A percentile compares a stretch with the other conserved stretches of the same genome.
Conservation (phyloP, 2,113 vertebrate species). For the Otocyon megalotis region DNA sequence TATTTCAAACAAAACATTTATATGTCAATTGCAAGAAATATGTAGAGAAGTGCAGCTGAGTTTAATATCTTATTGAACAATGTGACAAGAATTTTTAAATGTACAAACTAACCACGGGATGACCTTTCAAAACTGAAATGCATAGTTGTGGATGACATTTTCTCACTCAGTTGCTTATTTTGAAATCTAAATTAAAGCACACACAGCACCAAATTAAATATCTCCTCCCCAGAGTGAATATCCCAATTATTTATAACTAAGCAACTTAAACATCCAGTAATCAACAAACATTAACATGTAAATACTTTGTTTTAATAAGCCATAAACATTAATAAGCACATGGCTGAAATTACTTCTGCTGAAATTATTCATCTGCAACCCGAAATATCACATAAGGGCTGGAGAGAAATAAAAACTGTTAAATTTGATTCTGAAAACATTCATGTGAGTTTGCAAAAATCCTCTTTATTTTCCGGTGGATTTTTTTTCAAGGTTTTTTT, state of each 20-base stretch:
- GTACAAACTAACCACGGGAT: constrained; percentile 71
- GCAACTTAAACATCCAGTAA: constrained; percentile 76
- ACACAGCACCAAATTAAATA: constrained; percentile 77
- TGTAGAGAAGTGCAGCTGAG: not conserved
- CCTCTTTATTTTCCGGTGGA: constrained; percentile 86
- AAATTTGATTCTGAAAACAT: constrained; percentile 83
- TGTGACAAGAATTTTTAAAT: constrained; percentile 78
- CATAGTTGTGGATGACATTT: constrained; percentile 77
- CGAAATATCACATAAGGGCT: constrained; percentile 74
- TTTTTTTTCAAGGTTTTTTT: constrained; percentile 81
- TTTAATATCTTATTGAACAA: constrained; percentile 74
- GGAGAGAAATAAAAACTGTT: constrained; percentile 78
- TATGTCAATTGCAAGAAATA: constrained; percentile 71
- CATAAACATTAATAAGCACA: constrained; percentile 82
- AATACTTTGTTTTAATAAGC: constrained; percentile 82
- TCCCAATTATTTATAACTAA: constrained; percentile 81
- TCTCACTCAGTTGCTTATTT: constrained; percentile 78
- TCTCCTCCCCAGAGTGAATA: constrained; percentile 76
- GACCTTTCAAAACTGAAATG: constrained; percentile 80
- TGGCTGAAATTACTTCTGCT: constrained; percentile 68
- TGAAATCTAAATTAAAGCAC: constrained; percentile 76
- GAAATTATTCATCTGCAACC: constrained; percentile 80
- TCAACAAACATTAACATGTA: constrained; percentile 83
- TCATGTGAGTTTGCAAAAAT: constrained; percentile 86
- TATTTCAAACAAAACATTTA: constrained; percentile 64